Conservation (phyloP, 2,888 invertebrate species). For the Loripinus fragilis region DNA sequence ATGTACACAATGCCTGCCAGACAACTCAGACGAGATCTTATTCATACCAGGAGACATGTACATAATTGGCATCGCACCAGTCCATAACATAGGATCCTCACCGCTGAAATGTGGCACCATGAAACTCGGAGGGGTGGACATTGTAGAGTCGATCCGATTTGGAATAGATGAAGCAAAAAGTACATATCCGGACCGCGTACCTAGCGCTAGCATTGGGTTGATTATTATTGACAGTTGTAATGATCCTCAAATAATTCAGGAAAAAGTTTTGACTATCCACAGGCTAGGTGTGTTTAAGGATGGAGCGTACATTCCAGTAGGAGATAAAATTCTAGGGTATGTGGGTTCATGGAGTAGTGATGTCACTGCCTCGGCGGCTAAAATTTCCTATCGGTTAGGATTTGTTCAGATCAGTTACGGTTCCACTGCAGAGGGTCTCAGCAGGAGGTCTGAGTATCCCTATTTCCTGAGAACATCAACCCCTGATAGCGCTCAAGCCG, state of each 20-base stretch:
- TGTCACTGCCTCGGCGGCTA: conserved; percentile 51
- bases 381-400: conserved; percentile 48
- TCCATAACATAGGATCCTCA: conserved; percentile 43
- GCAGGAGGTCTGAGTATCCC: conserved; percentile 49
- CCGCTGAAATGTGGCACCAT: conserved; percentile 59
- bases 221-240: conserved; percentile 66
- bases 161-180: conserved; percentile 46
- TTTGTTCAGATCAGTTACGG: conserved; percentile 58
- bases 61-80: conserved; percentile 60
- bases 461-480: conserved; percentile 58
- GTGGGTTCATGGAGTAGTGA: conserved; percentile 60
- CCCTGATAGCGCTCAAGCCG: conserved; percentile 58
- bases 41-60: conserved; percentile 59
- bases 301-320: conserved; percentile 39
- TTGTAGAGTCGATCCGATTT: conserved; percentile 58
- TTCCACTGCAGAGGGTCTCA: conserved; percentile 58
- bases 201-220: conserved; percentile 51
- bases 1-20: conserved; percentile 41
- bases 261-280: conserved; percentile 56
- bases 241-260: conserved; percentile 55
- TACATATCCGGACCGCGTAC: conserved; percentile 13
- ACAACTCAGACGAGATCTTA: conserved; percentile 18
- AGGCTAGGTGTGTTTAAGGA: conserved; percentile 44
- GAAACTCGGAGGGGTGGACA: conserved; percentile 48
- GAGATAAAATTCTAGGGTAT: conserved; percentile 59